Conservation (phyloP, 2,888 invertebrate species). For the Formica aserva region DNA sequence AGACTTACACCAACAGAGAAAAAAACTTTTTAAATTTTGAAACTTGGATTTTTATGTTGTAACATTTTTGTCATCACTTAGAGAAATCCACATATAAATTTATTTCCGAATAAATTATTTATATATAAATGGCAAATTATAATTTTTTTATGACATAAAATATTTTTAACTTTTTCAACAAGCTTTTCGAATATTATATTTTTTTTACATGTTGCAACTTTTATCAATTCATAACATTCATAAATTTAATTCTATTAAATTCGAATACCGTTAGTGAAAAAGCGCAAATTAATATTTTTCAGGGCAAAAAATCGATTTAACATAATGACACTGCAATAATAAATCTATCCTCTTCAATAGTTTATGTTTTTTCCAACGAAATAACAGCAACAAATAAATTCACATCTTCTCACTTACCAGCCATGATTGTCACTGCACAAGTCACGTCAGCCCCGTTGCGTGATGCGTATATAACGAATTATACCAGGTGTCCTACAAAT, state of each 20-base stretch:
- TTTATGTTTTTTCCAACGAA: constrained; percentile 41
- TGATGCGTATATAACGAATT: constrained; percentile 38
- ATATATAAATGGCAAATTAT: not conserved
- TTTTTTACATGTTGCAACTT: not conserved
- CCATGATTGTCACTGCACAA: constrained; percentile 83
- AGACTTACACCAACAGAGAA: not conserved
- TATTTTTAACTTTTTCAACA: not conserved
- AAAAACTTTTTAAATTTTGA: constrained; percentile 6
- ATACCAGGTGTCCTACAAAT: constrained; percentile 58
- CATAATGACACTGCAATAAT: not conserved
- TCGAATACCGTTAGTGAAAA: constrained; percentile 4
- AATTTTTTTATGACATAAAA: not conserved
- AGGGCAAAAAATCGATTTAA: not conserved
- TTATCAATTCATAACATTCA: not conserved
- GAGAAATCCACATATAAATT: not conserved
- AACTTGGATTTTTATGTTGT: not conserved
- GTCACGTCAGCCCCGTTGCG: constrained; percentile 83
- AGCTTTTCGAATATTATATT: not conserved
- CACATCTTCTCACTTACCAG: constrained; percentile 80
- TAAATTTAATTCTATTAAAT: constrained; percentile 11
- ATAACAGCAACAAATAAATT: constrained; percentile 56
- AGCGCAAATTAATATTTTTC: constrained; percentile 11
- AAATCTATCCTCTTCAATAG: constrained; percentile 1
- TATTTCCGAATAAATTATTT: not conserved
- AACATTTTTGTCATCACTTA: not conserved